Conservation (phyloP, 2,888 invertebrate species). For the Agrypnus murinus region DNA sequence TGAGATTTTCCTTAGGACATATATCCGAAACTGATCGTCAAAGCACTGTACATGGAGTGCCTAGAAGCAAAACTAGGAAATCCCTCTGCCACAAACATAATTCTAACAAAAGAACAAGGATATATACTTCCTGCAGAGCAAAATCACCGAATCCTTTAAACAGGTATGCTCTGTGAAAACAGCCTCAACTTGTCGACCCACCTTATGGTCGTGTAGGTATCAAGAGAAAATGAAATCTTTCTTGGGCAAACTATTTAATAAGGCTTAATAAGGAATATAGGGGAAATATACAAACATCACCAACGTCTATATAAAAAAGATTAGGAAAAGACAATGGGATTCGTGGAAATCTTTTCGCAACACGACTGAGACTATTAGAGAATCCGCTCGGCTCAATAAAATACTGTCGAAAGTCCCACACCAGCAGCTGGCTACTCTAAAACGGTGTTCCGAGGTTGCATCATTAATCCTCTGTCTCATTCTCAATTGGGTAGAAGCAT, state of each 20-base stretch:
- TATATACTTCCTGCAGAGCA: not conserved
- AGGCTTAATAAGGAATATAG: too few relatives aligned
- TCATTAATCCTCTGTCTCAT: not conserved
- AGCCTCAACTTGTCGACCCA: not conserved
- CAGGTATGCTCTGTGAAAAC: conserved; percentile 5
- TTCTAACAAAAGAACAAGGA: not conserved
- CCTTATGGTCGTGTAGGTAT: not conserved
- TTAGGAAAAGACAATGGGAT: not conserved
- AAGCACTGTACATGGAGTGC: too few relatives aligned
- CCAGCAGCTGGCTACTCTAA: not conserved
- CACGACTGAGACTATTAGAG: not conserved
- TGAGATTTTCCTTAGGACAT: too few relatives aligned
- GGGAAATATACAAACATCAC: too few relatives aligned
- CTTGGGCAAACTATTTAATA: conserved; percentile 22
- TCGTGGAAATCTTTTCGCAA: conserved; percentile 3
- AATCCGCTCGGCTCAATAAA: conserved; percentile 3
- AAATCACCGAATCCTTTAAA: not conserved
- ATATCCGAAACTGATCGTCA: too few relatives aligned
- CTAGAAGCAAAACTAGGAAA: too few relatives aligned
- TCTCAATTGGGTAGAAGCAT: not conserved
- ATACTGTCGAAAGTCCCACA: not conserved
- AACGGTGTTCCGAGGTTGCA: not conserved
- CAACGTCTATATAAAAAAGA: not conserved
- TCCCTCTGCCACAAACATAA: too few relatives aligned
- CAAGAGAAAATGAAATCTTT: conserved; percentile 9